Conservation (phyloP, 1,140 invertebrate species). For the Drosophila pachea region DNA sequence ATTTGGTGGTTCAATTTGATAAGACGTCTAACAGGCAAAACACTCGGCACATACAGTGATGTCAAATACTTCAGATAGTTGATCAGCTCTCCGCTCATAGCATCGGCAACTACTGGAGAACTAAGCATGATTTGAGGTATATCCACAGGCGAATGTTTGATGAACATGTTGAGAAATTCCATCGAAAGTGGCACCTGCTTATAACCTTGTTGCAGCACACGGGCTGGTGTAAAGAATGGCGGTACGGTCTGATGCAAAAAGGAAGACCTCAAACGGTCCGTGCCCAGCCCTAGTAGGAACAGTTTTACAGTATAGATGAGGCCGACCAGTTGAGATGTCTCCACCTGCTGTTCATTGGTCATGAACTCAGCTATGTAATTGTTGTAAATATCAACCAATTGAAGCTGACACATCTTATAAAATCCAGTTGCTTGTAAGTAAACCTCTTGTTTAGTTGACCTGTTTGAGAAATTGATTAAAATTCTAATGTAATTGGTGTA, state of each 20-base stretch:
- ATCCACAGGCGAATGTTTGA: constrained; percentile 62
- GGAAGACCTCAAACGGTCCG: constrained; percentile 65
- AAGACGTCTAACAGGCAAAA: no score
- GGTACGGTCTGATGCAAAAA: constrained; percentile 66
- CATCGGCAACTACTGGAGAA: constrained; percentile 71
- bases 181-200: constrained; percentile 66
- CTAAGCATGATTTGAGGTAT: constrained; percentile 71
- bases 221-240: constrained; percentile 63
- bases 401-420: constrained; percentile 76
- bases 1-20: no score
- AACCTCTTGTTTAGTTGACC: constrained; percentile 68
- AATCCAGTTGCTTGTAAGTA: constrained; percentile 74
- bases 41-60: constrained; percentile 51
- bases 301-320: constrained; percentile 73
- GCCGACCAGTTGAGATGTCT: constrained; percentile 52
- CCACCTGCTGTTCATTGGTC: constrained; percentile 28
- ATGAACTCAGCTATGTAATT: constrained; percentile 56
- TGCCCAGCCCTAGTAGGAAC: constrained; percentile 65
- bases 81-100: constrained; percentile 73
- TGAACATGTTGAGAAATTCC: constrained; percentile 77
- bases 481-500: background rate
- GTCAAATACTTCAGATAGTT: constrained; percentile 70
- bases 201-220: constrained; percentile 64
- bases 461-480: constrained; percentile 9
- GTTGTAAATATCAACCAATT: constrained; percentile 71